Evolutionary conservation across 2,888 invertebrate species (phyloP), one percentile per base, ranked within the genome.

Genomic region (Drosophila merina): DNA sequence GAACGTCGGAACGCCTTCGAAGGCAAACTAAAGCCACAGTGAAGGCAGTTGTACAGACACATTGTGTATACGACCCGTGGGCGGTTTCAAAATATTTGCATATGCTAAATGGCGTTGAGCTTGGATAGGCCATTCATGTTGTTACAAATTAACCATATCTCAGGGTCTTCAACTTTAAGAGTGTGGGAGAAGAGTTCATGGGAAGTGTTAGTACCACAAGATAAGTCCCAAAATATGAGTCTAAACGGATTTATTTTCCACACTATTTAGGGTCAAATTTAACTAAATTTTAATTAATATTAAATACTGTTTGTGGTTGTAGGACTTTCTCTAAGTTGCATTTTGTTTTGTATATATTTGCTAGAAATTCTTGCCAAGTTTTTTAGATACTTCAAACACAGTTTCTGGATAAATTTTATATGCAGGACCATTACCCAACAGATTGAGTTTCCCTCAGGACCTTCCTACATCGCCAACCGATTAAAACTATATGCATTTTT

Each of bases 11-110:
- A 51, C 70, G 72, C 59, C 52, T 59, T 49, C 10, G 12, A 56
- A 50, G 31, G 62, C 51, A 33, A 71, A 62, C 55, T 56, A 44
- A 45, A 68, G 47, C 47, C 67, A 4, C 40, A 12, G 40, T 40
- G 40, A 12, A 45, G 57, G 45, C 54, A 44, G 48, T 38, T 47
- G 47, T 60, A 42, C 58, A 52, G 44, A 38, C 50, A 50, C 60
- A 76, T 76, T 75, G 67, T 50, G 81, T 68, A 78, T 84, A 78
- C 83, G 87, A 76, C 55, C 56, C 55, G 73, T 69, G 67, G 78
- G 68, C 69, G 49, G 49, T 52, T 44, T 26, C 62, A 60, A 71
- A 83, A 87, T 79, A 83, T 83, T 83, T 83, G 74, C 77, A 74
- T 85, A 69, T 73, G 83, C 63, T 77, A 69, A 74, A 70, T 48